Conservation (phyloP, 1,140 invertebrate genomes). For the Cotesia chilonis region DNA sequence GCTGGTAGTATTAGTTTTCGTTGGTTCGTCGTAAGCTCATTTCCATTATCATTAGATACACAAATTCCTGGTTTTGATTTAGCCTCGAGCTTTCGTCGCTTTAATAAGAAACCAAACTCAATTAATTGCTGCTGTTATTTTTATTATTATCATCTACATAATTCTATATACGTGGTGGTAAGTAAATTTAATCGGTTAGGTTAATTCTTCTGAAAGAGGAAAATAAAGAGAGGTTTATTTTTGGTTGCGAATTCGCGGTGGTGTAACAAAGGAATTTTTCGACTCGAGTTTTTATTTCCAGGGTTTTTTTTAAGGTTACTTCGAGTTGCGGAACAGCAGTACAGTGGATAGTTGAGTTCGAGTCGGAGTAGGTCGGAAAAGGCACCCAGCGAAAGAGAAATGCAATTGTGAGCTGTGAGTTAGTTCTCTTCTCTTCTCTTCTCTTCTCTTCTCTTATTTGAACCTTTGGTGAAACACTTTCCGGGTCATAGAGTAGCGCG, state of each 20-base stretch:
- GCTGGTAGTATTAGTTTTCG: no score
- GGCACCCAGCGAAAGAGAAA: background rate
- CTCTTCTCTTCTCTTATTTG: slow-evolving; percentile 15
- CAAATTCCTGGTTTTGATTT: slow-evolving; percentile 1
- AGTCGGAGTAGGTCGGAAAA: background rate
- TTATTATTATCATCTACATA: background rate
- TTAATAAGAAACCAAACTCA: no score
- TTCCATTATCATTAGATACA: slow-evolving; percentile 3
- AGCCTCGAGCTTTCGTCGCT: background rate
- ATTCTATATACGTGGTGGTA: background rate
- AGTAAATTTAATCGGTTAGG: background rate
- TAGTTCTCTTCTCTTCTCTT: background rate
- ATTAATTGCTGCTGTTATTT: background rate
- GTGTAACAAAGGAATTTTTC: background rate
- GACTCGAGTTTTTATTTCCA: no score
- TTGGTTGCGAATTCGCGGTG: background rate
- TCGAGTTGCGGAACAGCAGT: background rate
- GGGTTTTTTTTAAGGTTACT: background rate
- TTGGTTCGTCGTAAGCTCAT: no score
- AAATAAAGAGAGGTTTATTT: no score
- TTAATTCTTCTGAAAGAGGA: no score
- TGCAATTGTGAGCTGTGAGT: background rate
- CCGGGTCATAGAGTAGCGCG: slow-evolving; percentile 20
- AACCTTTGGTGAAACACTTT: slow-evolving; percentile 10
- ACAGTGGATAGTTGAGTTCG: no score